phyloP scores from a whole-genome alignment of 2,113 vertebrate species.

The Corythaeola cristata region DNA sequence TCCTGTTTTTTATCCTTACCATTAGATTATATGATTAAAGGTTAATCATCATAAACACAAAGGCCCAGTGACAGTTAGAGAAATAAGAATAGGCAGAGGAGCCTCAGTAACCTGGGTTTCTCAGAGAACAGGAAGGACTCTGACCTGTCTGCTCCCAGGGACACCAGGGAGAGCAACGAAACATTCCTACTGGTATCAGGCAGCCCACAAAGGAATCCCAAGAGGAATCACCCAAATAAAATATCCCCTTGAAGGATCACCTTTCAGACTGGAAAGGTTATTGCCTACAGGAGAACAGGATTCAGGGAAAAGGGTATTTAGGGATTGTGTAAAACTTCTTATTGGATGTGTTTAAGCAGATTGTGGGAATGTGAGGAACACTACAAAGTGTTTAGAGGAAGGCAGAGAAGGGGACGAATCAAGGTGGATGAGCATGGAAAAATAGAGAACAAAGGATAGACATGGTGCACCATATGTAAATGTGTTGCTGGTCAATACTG shows the following conservation, averaged over 20 bases:
- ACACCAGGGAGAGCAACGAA: not conserved
- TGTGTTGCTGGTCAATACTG: not conserved
- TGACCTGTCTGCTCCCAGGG: not conserved
- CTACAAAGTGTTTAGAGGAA: not conserved
- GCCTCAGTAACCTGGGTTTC: not conserved
- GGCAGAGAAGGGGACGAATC: not conserved
- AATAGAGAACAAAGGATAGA: not conserved
- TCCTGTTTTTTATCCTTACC: not conserved
- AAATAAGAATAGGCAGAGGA: not conserved
- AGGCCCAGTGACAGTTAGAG: not conserved
- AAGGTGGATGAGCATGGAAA: not conserved
- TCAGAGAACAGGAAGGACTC: not conserved
- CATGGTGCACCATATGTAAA: not conserved
- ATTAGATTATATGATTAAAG: not conserved
- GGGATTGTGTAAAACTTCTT: not conserved
- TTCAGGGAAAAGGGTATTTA: not conserved
- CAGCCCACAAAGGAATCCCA: not conserved
- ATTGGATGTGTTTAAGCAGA: not conserved
- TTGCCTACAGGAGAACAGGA: not conserved
- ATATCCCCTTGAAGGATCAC: not conserved
- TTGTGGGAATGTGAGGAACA: not conserved
- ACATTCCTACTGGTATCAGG: not conserved
- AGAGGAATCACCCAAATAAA: not conserved
- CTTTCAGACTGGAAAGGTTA: not conserved
- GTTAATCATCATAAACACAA: not conserved